Percentiles rank a stretch among this genome's conserved stretches.
Evolutionary conservation across 2,797 vertebrate genomes (phyloP).

Genomic region (Phalloptychus januarius): DNA sequence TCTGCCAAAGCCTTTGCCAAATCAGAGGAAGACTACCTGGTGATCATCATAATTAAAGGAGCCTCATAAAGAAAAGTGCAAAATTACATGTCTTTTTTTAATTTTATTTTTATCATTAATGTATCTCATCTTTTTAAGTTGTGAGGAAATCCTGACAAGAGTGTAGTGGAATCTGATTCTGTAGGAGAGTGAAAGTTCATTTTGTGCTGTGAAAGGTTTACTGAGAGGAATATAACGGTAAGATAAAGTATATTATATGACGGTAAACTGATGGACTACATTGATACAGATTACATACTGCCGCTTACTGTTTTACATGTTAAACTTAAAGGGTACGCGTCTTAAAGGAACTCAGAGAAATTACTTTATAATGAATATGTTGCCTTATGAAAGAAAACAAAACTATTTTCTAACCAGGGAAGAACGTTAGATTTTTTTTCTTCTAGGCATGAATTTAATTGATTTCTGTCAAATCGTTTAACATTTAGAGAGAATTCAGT

Average conservation of each 20-base stretch:
- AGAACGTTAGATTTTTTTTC: slow-evolving; percentile 2
- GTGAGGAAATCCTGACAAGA: slow-evolving; percentile 35
- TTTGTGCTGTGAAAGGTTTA: slow-evolving; percentile 31
- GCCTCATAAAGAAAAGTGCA: slow-evolving; percentile 83
- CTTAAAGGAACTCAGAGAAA: slow-evolving; percentile 33
- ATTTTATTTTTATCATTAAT: slow-evolving; percentile 17
- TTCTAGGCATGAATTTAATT: not conserved
- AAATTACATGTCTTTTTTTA: slow-evolving; percentile 24
- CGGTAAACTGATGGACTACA: slow-evolving; percentile 33
- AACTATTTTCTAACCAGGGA: slow-evolving; percentile 10
- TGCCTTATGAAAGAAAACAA: slow-evolving; percentile 51
- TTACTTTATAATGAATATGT: slow-evolving; percentile 39
- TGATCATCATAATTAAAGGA: slow-evolving; percentile 98
- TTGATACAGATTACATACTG: slow-evolving; percentile 15
- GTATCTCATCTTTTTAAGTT: slow-evolving; percentile 39
- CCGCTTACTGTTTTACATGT: slow-evolving; percentile 26
- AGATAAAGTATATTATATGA: slow-evolving; percentile 30
- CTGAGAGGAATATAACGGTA: slow-evolving; percentile 24
- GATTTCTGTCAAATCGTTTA: slow-evolving; percentile 6
- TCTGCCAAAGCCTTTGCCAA: slow-evolving; percentile 96
- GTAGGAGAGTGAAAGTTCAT: slow-evolving; percentile 22
- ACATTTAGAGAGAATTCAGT: slow-evolving; percentile 15
- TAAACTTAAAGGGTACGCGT: slow-evolving; percentile 38
- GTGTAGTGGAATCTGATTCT: slow-evolving; percentile 26
- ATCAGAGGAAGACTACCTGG: slow-evolving; percentile 98